Percentiles rank a stretch among this genome's conserved stretches.
Conservation (phyloP, 2,113 vertebrate species). For the Bostrychus sinensis region DNA sequence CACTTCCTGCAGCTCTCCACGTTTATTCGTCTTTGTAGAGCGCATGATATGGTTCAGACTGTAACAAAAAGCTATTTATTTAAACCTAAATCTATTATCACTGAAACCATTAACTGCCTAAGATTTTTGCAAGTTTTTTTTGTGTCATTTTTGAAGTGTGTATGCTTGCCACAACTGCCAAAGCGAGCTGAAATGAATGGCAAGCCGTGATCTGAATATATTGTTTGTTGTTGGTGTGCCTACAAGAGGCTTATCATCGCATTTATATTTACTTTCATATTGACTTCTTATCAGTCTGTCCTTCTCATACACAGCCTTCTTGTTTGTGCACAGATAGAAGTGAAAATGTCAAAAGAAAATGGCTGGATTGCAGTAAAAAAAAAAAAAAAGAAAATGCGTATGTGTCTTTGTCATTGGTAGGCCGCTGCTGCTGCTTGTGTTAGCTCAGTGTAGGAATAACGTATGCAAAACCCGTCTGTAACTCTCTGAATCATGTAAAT, state of each 20-base stretch:
- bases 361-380: background rate
- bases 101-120: constrained; percentile 13
- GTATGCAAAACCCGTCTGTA: constrained; percentile 6
- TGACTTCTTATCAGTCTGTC: background rate
- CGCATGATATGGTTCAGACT: constrained; percentile 3
- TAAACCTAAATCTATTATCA: constrained; percentile 1
- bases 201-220: background rate
- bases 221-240: background rate
- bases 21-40: constrained; percentile 5
- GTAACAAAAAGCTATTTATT: constrained; percentile 16
- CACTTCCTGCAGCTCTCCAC: constrained; percentile 7
- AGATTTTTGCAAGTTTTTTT: background rate
- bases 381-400: too few relatives aligned
- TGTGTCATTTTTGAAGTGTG: background rate
- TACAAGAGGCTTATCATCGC: background rate
- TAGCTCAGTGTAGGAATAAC: background rate
- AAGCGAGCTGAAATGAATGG: background rate
- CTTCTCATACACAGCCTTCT: constrained; percentile 17
- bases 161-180: constrained; percentile 29
- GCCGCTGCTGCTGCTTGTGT: background rate
- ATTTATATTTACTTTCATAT: too few relatives aligned
- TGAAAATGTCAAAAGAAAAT: background rate
- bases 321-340: background rate
- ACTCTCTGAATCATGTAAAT: constrained; percentile 49
- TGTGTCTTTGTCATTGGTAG: background rate